Evolutionary conservation across 2,797 vertebrate species (phyloP).

Genomic region (Hoplostethus atlanticus): DNA sequence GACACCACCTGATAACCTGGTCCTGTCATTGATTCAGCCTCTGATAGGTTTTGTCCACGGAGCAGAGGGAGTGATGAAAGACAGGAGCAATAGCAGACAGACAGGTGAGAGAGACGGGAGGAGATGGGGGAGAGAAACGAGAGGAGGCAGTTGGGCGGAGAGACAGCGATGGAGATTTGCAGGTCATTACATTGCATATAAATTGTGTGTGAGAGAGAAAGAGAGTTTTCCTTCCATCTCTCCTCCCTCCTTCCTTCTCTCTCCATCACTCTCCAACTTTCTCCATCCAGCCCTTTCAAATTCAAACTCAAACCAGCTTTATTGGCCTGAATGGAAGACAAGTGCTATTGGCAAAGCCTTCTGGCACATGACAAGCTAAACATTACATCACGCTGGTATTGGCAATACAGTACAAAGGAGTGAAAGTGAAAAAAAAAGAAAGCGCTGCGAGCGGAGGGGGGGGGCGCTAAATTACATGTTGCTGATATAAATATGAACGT

Average conservation of each 20-base stretch:
- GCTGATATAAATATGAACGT: constrained; percentile 13
- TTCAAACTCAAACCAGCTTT: neutral
- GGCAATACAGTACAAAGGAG: too few species aligned
- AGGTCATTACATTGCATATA: constrained; percentile 60
- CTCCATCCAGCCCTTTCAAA: neutral
- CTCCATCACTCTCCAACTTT: neutral
- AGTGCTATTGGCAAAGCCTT: neutral
- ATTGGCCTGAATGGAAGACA: neutral
- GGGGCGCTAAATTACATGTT: constrained; percentile 6
- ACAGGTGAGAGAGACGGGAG: constrained; percentile 61
- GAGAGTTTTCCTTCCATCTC: neutral
- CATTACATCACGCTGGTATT: too few species aligned
- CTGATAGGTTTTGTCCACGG: constrained; percentile 67
- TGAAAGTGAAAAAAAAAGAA: too few species aligned
- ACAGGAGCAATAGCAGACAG: constrained; percentile 71
- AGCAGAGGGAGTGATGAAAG: constrained; percentile 76
- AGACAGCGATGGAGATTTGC: constrained; percentile 65
- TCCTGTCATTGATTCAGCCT: constrained; percentile 67
- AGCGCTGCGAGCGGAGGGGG: neutral
- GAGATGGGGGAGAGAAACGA: constrained; percentile 45
- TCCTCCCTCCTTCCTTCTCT: neutral
- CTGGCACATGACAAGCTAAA: neutral
- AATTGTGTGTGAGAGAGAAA: constrained; percentile 22
- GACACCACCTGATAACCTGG: constrained; percentile 42
- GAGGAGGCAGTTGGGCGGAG: constrained; percentile 59